These are phyloP conservation scores for Zenarchopterus dispar DNA, from an alignment of 2,797 vertebrate species.

Conservation along the genomic window DNA sequence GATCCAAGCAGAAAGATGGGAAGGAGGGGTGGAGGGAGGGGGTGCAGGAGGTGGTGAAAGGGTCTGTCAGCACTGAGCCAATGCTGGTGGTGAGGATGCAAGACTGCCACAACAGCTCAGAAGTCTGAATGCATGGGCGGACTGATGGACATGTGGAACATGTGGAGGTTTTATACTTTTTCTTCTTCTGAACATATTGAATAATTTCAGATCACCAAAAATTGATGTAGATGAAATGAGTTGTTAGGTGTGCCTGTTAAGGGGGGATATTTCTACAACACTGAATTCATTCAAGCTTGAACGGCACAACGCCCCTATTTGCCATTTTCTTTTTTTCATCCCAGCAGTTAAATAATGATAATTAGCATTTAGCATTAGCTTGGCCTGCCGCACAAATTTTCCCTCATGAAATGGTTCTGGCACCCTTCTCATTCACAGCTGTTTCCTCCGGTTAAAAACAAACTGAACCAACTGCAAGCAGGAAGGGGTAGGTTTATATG, in stretches of 20 bases:
- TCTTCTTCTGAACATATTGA: constrained; percentile 26
- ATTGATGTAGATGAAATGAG: constrained; percentile 30
- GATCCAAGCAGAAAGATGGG: constrained; percentile 71
- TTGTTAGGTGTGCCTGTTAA: constrained; percentile 33
- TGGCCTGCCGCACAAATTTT: no score
- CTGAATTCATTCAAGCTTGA: constrained; percentile 37
- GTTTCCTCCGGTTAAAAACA: no score
- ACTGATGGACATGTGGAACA: constrained; percentile 48
- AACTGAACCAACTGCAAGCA: no score
- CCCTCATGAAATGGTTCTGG: no score
- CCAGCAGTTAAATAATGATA: constrained; percentile 30
- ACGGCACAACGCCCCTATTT: constrained; percentile 13
- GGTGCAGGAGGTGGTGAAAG: constrained; percentile 73
- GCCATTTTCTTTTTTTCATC: constrained; percentile 38
- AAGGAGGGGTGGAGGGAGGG: constrained; percentile 75
- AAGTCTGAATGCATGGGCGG: constrained; percentile 82
- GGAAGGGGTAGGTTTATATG: no score
- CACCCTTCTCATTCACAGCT: no score
- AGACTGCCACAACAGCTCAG: constrained; percentile 87
- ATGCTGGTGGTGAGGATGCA: constrained; percentile 86
- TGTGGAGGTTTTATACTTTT: constrained; percentile 47
- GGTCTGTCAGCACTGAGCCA: constrained; percentile 82
- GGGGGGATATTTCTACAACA: constrained; percentile 33
- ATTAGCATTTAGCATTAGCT: constrained; percentile 22
- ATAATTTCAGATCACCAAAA: constrained; percentile 67